These are phyloP conservation scores for Haplotaxodon microlepis DNA, from an alignment of 2,113 vertebrate genomes.

Conservation along the genomic window DNA sequence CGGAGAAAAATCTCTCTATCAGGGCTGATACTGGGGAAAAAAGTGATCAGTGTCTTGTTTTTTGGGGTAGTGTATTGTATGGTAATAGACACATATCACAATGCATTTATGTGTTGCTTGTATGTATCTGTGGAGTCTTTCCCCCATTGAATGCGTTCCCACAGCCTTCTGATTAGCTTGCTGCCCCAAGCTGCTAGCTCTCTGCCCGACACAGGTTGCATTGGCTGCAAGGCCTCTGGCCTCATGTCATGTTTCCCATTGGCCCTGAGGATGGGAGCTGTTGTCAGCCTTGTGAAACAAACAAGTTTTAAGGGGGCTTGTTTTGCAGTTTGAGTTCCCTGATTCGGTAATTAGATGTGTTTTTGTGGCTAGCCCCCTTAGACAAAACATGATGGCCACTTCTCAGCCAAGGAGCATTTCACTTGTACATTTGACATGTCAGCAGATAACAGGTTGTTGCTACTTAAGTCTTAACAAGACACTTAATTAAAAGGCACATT, in stretches of 20 bases:
- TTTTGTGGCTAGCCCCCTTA: background rate
- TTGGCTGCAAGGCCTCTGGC: conserved; percentile 4
- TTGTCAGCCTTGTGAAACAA: conserved; percentile 22
- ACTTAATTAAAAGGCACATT: conserved; percentile 6
- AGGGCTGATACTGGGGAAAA: background rate
- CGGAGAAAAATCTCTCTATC: background rate
- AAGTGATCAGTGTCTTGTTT: background rate
- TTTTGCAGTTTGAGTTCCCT: background rate
- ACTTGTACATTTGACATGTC: conserved; percentile 10
- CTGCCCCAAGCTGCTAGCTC: background rate
- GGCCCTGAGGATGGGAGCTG: conserved; percentile 3
- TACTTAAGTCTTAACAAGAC: conserved; percentile 1
- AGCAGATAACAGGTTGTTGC: background rate
- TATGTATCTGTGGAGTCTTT: background rate
- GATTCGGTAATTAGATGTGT: conserved; percentile 15
- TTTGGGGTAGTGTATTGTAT: background rate
- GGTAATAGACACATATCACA: background rate
- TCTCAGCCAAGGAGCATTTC: background rate
- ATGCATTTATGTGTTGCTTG: background rate
- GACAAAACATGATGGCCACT: background rate
- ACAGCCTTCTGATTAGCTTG: background rate
- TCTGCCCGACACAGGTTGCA: conserved; percentile 15
- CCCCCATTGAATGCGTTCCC: background rate
- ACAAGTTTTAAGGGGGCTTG: conserved; percentile 19
- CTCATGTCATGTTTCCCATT: background rate